These are phyloP conservation scores for Agrochola litura DNA, from an alignment of 2,888 invertebrate species.

Conservation along the genomic window DNA sequence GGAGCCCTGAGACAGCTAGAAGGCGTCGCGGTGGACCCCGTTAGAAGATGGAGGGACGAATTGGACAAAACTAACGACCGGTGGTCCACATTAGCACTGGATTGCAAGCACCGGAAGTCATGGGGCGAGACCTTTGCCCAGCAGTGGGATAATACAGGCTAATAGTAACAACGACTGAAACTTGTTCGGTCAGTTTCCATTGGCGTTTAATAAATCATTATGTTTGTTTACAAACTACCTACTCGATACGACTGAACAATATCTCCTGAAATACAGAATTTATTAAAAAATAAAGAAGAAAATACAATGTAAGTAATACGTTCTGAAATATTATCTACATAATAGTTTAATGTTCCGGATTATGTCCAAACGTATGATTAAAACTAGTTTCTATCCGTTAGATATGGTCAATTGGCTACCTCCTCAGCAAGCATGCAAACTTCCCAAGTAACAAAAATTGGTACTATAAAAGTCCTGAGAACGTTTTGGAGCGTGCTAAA, in stretches of 20 bases:
- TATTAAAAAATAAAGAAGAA: neutral
- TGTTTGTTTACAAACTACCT: neutral
- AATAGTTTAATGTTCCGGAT: neutral
- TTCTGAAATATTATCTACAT: neutral
- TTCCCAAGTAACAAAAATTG: too few species aligned
- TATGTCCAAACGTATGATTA: conserved; percentile 1
- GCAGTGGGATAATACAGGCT: too few species aligned
- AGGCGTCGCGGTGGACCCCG: too few species aligned
- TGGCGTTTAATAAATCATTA: neutral
- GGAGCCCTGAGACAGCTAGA: too few species aligned
- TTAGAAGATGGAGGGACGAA: too few species aligned
- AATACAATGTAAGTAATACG: neutral
- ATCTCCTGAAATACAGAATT: neutral
- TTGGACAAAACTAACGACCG: too few species aligned
- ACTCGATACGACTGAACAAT: neutral
- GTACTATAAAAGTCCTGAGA: too few species aligned
- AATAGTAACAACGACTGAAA: neutral
- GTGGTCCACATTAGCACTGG: too few species aligned
- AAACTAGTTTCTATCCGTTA: conserved; percentile 33
- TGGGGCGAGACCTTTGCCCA: too few species aligned
- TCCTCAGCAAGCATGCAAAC: conserved; percentile 3
- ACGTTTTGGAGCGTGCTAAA: too few species aligned
- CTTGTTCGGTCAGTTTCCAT: neutral
- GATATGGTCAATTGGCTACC: conserved; percentile 10
- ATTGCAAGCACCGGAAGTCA: too few species aligned